Base-by-base conservation (phyloP, 2,888 invertebrate genomes). In the Heliconius cydno region DNA sequence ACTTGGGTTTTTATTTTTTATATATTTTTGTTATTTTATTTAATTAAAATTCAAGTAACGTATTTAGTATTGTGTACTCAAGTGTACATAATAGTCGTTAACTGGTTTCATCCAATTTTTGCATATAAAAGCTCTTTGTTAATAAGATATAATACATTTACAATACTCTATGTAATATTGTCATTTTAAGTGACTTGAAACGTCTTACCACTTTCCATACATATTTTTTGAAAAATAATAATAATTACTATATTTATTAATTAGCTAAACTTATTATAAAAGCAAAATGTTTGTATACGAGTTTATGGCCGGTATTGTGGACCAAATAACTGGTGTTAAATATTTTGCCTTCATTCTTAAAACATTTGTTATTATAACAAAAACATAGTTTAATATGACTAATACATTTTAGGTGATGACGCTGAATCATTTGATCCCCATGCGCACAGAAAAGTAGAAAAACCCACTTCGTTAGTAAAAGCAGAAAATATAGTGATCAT, bases 391-490 rank as follows among this genome's bases (percentile, higher is more conserved):
- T 34, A 30, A 65, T 67, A 4, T 66, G 25, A 60, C 28, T 77
- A 10, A 4, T 52, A 19, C 78, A 25, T 86, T 86, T 15, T 82
- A 86, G 86, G 84, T 6, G 85, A 85, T 1, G 85, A 88, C 12
- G 88, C 87, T 2, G 91, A 91, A 9, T 89, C 91, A 6, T 97
- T 96, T 86, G 97, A 97, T 90, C 97, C 97, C 1, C 97, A 97
- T 87, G 87, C 95, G 9, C 96, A 97, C 87, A 95, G 97, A 76
- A 95, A 96, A 82, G 94, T 96, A 22, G 95, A 96, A 73, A 96
- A 96, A 89, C 97, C 97, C 0, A 97, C 97, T 38, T 96, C 97
- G 97, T 97, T 92, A 96, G 96, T 82, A 72, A 46, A n/a, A 28
- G 3, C 1, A 46, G 25, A 34, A 60, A 34, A 60, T n/a, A 46